Evolutionary conservation across 2,797 vertebrate species (phyloP).

Genomic region (Gambelia wislizenii): DNA sequence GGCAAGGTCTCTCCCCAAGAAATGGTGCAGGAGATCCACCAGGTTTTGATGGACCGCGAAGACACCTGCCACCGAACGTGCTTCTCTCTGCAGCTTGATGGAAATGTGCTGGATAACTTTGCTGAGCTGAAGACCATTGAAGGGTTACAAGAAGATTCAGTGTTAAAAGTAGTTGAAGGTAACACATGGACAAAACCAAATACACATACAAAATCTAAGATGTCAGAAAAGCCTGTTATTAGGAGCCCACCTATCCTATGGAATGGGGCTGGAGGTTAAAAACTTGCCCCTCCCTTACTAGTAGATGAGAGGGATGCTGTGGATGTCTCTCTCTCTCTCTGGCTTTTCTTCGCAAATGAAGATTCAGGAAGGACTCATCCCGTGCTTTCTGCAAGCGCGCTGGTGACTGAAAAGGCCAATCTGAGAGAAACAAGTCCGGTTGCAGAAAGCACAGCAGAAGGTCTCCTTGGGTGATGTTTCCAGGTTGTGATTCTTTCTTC

Average conservation of each 20-base stretch:
- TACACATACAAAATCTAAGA: not conserved
- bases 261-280: not conserved
- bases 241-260: not conserved
- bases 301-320: too few species aligned
- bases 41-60: slow-evolving; percentile 97
- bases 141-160: slow-evolving; percentile 94
- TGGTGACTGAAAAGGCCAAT: too few species aligned
- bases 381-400: too few species aligned
- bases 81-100: slow-evolving; percentile 97
- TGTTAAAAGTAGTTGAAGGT: slow-evolving; percentile 99
- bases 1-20: slow-evolving; percentile 96
- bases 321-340: too few species aligned
- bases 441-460: too few species aligned
- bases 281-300: too few species aligned
- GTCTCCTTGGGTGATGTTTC: too few species aligned
- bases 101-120: slow-evolving; percentile 97
- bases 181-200: slow-evolving; percentile 22
- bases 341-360: too few species aligned
- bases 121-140: slow-evolving; percentile 98
- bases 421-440: too few species aligned
- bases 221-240: not conserved
- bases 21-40: slow-evolving; percentile 99
- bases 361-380: too few species aligned
- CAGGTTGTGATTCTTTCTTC: too few species aligned
- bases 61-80: slow-evolving; percentile 99